Percentiles rank a stretch among this genome's conserved stretches.
phyloP scores from a whole-genome alignment of 35 echinoderm and acorn worm species.

The Antedon bifida region DNA sequence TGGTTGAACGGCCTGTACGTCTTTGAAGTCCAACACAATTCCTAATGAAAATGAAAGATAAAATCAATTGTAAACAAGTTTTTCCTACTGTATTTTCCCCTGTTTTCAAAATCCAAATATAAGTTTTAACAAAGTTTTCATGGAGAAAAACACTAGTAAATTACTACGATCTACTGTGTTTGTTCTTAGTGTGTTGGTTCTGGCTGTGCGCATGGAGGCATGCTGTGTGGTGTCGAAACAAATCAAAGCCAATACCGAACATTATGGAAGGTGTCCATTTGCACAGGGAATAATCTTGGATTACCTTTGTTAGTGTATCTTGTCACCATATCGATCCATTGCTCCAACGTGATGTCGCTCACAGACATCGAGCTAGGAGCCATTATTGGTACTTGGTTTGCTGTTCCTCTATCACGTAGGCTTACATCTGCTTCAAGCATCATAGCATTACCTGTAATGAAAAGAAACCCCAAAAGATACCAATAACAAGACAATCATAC shows the following conservation, averaged over 20 bases:
- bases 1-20: not conserved
- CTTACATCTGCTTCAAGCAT: constrained; percentile 6
- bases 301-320: constrained; percentile 5
- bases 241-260: too few relatives aligned
- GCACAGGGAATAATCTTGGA: too few relatives aligned
- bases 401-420: not conserved
- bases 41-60: not conserved
- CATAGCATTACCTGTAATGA: not conserved
- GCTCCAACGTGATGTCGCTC: constrained; percentile 5
- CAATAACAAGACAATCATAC: not conserved
- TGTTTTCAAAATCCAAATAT: too few relatives aligned
- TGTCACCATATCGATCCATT: constrained; percentile 4
- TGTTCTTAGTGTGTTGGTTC: too few relatives aligned
- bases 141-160: too few relatives aligned
- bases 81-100: too few relatives aligned
- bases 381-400: not conserved
- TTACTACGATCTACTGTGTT: too few relatives aligned
- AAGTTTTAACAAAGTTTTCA: too few relatives aligned
- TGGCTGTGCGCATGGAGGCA: too few relatives aligned
- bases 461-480: not conserved
- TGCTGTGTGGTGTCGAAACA: too few relatives aligned
- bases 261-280: too few relatives aligned
- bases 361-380: not conserved
- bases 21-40: constrained; percentile 5
- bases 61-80: not conserved